Evolutionary conservation across 2,113 vertebrate species (phyloP).

Genomic region (Xiphophorus hellerii): DNA sequence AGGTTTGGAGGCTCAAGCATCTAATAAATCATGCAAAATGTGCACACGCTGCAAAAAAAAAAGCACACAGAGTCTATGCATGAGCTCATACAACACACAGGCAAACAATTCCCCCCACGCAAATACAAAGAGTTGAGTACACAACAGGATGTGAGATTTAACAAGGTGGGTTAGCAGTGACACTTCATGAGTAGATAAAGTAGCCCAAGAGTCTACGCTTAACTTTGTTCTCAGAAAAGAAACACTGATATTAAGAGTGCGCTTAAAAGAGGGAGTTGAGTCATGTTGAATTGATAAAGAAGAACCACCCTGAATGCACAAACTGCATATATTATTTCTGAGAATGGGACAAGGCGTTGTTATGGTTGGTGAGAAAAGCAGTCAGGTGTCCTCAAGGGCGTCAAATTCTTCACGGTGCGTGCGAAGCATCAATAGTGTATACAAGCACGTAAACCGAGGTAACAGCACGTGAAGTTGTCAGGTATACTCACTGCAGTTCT

Average conservation of each 20-base stretch:
- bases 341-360: not conserved
- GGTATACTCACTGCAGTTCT: conserved; percentile 94
- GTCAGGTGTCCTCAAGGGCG: conserved; percentile 27
- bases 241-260: conserved; percentile 2
- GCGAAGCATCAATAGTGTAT: conserved; percentile 18
- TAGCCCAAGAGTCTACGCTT: conserved; percentile 15
- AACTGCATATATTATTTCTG: not conserved
- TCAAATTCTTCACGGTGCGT: conserved; percentile 21
- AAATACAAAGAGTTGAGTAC: not conserved
- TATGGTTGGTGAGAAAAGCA: conserved; percentile 6
- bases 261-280: conserved; percentile 11
- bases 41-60: conserved; percentile 57
- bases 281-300: conserved; percentile 14
- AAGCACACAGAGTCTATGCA: conserved; percentile 9
- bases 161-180: conserved; percentile 6
- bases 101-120: conserved; percentile 15
- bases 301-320: not conserved
- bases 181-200: conserved; percentile 26
- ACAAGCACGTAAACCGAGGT: conserved; percentile 33
- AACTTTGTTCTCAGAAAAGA: conserved; percentile 21
- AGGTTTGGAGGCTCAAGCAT: conserved; percentile 52
- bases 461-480: conserved; percentile 38
- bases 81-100: conserved; percentile 17
- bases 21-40: conserved; percentile 63
- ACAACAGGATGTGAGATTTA: conserved; percentile 8